Evolutionary conservation across 2,888 invertebrate genomes (phyloP), one percentile per base, ranked within the genome.

Genomic region (Platerodrilus igneus): DNA sequence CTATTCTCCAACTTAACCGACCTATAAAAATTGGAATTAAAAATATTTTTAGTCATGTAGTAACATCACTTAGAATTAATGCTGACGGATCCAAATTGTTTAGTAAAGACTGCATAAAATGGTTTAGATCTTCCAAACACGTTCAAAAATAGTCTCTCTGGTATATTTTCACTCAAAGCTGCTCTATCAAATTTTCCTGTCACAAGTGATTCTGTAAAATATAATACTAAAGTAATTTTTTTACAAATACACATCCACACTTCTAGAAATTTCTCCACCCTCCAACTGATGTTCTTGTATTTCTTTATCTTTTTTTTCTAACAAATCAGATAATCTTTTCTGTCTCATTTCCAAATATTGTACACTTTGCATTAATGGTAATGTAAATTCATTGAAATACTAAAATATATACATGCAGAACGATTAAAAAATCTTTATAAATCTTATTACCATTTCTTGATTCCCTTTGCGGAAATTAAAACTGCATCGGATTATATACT

Each of bases 231-330:
- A 22, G 17, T 9, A 17, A 37, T 36, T 16, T 11, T 6, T 3
- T 6, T 20, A 36, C 16, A 8, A 32, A 2, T 14, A 25, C 5
- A 20, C 20, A 34, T 23, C 44, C 67, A 60, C 60, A 75, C 75
- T 66, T 49, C 72, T 59, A 18, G 67, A 65, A 47, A 74, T 69
- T 46, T 66, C 60, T 22, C 69, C 72, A 38, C 70, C 71, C 57
- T 73, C 71, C 43, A 67, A 58, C 54, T 71, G 71, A 52, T 74
- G 76, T 51, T 75, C 72, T 31, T 69, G 64, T 38, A 78, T 72
- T 60, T 77, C 77, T 37, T 62, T 66, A 55, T 78, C 77, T 56
- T 78, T 78, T 39, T 69, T 70, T 27, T 63, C 59, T 17, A 79
- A 46, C 17, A 72, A 51, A 19, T 58, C 51, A 37, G 69, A 61